Evolutionary conservation across 2,888 invertebrate genomes (phyloP).

Genomic region (Venustoraphidia nigricollis): DNA sequence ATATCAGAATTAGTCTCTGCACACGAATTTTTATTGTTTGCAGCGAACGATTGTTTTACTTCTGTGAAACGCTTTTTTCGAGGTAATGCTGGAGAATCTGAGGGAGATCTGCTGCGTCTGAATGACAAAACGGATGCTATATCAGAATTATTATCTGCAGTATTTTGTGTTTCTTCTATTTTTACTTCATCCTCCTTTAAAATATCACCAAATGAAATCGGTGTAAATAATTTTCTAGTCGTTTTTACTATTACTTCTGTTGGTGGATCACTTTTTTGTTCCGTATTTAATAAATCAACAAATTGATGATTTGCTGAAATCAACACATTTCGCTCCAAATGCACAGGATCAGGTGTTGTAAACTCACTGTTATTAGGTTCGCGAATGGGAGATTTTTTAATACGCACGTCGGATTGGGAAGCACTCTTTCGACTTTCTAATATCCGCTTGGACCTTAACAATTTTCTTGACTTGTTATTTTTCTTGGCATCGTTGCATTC

Average conservation of each 20-base stretch:
- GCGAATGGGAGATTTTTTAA: conserved; percentile 4
- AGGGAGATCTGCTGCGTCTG: no score
- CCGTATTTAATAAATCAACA: conserved; percentile 10
- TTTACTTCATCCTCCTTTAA: conserved; percentile 23
- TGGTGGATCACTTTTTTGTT: conserved; percentile 18
- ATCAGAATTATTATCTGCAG: no score
- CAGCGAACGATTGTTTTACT: no score
- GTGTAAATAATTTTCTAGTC: conserved; percentile 63
- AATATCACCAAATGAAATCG: conserved; percentile 37
- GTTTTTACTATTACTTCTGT: conserved; percentile 63
- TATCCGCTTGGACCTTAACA: no score
- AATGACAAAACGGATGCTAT: no score
- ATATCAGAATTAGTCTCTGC: no score
- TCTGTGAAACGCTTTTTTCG: no score
- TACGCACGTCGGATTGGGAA: conserved; percentile 5
- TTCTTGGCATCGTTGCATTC: neutral
- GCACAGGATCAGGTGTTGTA: neutral
- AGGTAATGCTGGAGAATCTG: no score
- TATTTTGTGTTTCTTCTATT: no score
- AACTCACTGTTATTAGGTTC: neutral
- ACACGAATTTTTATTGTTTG: no score
- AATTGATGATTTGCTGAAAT: conserved; percentile 19
- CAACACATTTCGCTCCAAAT: conserved; percentile 16
- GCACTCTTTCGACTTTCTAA: neutral
- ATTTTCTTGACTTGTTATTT: neutral